Percentiles rank a stretch among this genome's conserved stretches.
These are phyloP conservation scores for Trichonephila clavata DNA, from an alignment of 1,140 invertebrate genomes.

Conservation along the genomic window DNA sequence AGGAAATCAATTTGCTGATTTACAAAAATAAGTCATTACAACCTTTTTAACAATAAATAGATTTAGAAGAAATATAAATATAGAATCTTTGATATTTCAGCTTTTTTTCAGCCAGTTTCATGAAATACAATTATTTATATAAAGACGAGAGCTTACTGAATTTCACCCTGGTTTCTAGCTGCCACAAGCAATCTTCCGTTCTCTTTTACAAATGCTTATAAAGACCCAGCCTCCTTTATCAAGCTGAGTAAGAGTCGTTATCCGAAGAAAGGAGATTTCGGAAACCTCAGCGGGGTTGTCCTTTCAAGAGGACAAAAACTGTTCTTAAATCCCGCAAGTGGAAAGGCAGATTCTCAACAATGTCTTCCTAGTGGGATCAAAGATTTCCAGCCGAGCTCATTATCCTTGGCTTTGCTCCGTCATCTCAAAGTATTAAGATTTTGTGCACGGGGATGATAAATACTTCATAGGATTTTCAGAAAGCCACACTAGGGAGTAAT, in stretches of 20 bases:
- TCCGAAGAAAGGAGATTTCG: not conserved
- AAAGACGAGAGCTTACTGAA: not conserved
- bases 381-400: not conserved
- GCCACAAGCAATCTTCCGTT: not conserved
- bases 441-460: not conserved
- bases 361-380: conserved; percentile 10
- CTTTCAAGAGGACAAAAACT: not conserved
- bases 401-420: not conserved
- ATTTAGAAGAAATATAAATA: too few species aligned
- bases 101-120: not conserved
- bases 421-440: conserved; percentile 15
- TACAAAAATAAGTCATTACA: too few species aligned
- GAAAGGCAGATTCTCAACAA: not conserved
- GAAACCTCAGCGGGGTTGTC: conserved; percentile 7
- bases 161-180: not conserved
- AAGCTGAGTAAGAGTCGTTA: not conserved
- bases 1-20: too few species aligned
- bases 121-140: not conserved
- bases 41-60: too few species aligned
- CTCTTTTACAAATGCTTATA: not conserved
- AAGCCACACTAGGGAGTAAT: not conserved
- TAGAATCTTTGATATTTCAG: too few species aligned
- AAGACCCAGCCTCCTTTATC: not conserved
- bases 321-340: not conserved
- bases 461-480: conserved; percentile 9